A percentile compares a stretch with the other conserved stretches of the same genome.
These are phyloP conservation scores for Sylvietta virens DNA, from an alignment of 2,113 vertebrate species.

Conservation along the genomic window DNA sequence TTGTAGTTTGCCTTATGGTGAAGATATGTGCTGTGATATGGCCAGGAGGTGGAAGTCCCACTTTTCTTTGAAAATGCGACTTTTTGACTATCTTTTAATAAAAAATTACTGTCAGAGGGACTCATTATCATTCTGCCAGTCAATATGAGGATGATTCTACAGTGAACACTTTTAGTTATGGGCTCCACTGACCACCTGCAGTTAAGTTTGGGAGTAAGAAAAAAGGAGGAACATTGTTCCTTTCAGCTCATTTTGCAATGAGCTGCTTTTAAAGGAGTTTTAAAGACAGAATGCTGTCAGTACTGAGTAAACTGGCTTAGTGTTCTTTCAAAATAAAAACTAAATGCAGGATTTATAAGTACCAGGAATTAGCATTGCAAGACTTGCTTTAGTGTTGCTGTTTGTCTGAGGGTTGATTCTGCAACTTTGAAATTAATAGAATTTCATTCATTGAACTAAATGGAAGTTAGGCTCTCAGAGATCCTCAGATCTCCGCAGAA, in stretches of 20 bases:
- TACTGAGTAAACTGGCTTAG: not conserved
- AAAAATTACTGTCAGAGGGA: not conserved
- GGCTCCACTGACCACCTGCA: not conserved
- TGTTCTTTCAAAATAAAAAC: constrained; percentile 17
- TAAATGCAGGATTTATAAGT: not conserved
- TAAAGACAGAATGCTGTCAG: not conserved
- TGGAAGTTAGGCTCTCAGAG: not conserved
- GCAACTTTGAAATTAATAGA: not conserved
- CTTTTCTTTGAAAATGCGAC: not conserved
- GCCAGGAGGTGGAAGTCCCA: not conserved
- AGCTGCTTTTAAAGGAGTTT: not conserved
- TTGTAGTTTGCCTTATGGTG: not conserved
- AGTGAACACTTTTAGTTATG: not conserved
- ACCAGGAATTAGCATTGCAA: not conserved
- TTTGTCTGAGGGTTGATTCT: not conserved
- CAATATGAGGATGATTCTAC: not conserved
- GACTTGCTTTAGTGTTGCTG: not conserved
- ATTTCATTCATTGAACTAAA: not conserved
- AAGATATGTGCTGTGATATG: not conserved
- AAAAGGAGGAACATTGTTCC: not conserved
- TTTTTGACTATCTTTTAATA: not conserved
- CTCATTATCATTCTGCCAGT: not conserved
- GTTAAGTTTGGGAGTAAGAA: not conserved
- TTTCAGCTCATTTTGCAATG: not conserved
- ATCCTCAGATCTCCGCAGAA: not conserved